Percentiles rank a stretch among this genome's conserved stretches.
phyloP scores from a whole-genome alignment of 2,888 invertebrate genomes.

The Cheilosia variabilis region DNA sequence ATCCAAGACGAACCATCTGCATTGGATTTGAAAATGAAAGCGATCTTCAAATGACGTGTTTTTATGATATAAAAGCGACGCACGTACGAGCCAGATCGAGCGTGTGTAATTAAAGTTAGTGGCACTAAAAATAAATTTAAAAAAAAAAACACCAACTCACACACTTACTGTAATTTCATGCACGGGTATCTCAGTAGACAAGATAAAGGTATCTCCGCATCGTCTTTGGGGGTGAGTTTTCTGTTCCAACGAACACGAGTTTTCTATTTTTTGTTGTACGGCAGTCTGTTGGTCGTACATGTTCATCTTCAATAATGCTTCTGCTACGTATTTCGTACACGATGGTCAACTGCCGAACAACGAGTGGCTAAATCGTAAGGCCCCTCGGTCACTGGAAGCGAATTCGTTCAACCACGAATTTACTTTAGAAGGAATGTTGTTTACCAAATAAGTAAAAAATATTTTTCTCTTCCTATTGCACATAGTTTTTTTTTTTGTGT shows the following conservation, averaged over 20 bases:
- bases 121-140: constrained; percentile 26
- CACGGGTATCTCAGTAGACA: not conserved
- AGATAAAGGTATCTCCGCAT: constrained; percentile 1
- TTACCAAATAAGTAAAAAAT: too few species aligned
- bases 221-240: constrained; percentile 8
- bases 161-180: constrained; percentile 29
- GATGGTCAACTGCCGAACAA: too few species aligned
- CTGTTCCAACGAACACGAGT: constrained; percentile 8
- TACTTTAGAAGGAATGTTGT: too few species aligned
- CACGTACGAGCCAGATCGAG: not conserved
- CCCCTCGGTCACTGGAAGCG: too few species aligned
- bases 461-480: too few species aligned
- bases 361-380: too few species aligned
- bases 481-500: too few species aligned
- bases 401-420: too few species aligned
- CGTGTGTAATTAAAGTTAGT: constrained; percentile 25
- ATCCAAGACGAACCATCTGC: constrained; percentile 45
- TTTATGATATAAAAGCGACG: constrained; percentile 1
- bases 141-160: not conserved
- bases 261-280: constrained; percentile 7
- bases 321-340: too few species aligned
- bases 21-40: not conserved
- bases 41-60: constrained; percentile 11
- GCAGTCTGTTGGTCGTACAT: not conserved
- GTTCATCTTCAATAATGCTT: not conserved